Evolutionary conservation across 2,888 invertebrate species (phyloP).

Genomic region (Hydropsyche betteni): DNA sequence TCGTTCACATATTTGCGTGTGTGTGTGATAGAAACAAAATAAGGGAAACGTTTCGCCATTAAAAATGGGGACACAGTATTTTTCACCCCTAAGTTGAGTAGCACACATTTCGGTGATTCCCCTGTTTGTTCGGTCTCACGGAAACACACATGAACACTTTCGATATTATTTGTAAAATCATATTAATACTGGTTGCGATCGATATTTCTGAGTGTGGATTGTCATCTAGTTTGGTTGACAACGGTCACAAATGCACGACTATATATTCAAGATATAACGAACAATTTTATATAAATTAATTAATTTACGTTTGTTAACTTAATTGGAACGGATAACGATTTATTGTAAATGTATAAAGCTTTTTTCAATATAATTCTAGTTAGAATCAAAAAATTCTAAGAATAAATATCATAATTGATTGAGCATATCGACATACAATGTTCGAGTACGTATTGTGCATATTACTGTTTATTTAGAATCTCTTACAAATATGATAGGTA

Average conservation of each 20-base stretch:
- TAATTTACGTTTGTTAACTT: too few relatives aligned
- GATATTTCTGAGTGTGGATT: slow-evolving; percentile 4
- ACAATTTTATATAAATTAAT: too few relatives aligned
- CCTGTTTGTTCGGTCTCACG: slow-evolving; percentile 4
- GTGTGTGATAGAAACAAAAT: slow-evolving; percentile 13
- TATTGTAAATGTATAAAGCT: too few relatives aligned
- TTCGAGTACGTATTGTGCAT: too few relatives aligned
- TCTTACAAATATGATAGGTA: too few relatives aligned
- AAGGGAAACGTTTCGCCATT: slow-evolving; percentile 21
- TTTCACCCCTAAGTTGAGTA: slow-evolving; percentile 22
- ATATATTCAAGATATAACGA: too few relatives aligned
- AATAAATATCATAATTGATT: too few relatives aligned
- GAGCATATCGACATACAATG: too few relatives aligned
- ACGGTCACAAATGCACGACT: neutral
- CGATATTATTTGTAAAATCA: slow-evolving; percentile 26
- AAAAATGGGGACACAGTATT: slow-evolving; percentile 24
- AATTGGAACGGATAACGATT: too few relatives aligned
- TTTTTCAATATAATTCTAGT: too few relatives aligned
- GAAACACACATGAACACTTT: slow-evolving; percentile 12
- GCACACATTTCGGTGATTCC: slow-evolving; percentile 26
- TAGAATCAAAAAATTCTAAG: too few relatives aligned
- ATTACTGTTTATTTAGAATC: too few relatives aligned
- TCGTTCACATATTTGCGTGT: neutral
- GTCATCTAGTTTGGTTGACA: neutral
- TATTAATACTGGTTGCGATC: slow-evolving; percentile 9